Conservation (phyloP, 2,888 invertebrate species). For the Lagria hirta region DNA sequence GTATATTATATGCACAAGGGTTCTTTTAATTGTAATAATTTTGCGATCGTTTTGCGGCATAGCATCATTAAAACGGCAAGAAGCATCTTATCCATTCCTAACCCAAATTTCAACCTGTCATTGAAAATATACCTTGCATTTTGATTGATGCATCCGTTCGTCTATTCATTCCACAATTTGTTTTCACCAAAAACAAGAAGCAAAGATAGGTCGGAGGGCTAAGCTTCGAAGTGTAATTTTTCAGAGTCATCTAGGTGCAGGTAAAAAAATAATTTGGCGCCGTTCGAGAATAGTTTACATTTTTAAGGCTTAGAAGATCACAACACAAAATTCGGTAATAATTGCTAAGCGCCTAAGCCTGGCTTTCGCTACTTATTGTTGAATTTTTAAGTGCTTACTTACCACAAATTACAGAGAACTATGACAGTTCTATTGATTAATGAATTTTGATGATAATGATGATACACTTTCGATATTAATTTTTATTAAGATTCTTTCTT, state of each 20-base stretch:
- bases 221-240: conserved; percentile 24
- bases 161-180: conserved; percentile 35
- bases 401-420: conserved; percentile 47
- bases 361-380: conserved; percentile 42
- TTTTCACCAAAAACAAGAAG: conserved; percentile 29
- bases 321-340: conserved; percentile 44
- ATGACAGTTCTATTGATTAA: conserved; percentile 49
- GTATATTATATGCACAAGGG: conserved; percentile 23
- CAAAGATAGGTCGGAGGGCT: conserved; percentile 12
- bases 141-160: conserved; percentile 49
- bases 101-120: conserved; percentile 49
- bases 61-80: conserved; percentile 20
- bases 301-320: conserved; percentile 38
- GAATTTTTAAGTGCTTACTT: conserved; percentile 36
- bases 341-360: conserved; percentile 42
- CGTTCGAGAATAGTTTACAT: conserved; percentile 43
- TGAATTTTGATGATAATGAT: conserved; percentile 38
- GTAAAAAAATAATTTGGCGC: conserved; percentile 47
- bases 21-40: conserved; percentile 23
- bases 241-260: conserved; percentile 27
- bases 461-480: conserved; percentile 20
- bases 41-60: conserved; percentile 18
- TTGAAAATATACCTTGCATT: conserved; percentile 49
- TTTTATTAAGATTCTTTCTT: no score
- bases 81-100: conserved; percentile 38